These are phyloP conservation scores for Heterodera filipjevi DNA, from an alignment of 2,888 invertebrate species.

Conservation along the genomic window DNA sequence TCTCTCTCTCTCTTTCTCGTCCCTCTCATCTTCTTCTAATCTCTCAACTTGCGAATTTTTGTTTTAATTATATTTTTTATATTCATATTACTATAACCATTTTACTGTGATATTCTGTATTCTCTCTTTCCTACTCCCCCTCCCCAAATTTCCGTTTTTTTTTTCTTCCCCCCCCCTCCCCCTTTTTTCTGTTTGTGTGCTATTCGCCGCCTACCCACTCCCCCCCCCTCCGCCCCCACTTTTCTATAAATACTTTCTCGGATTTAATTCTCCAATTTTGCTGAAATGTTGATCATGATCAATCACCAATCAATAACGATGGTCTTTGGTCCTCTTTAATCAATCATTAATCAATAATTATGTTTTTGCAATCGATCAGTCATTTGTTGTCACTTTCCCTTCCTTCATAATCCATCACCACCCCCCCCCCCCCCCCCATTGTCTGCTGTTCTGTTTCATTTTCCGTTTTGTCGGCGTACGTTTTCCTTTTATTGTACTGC, in stretches of 20 bases:
- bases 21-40: too few relatives aligned
- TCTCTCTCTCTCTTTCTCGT: not conserved
- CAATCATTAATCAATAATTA: too few relatives aligned
- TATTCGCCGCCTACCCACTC: not conserved
- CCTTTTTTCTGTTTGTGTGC: not conserved
- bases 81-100: too few relatives aligned
- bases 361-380: not conserved
- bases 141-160: not conserved
- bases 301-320: not conserved
- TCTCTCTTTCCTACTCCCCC: not conserved
- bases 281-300: too few relatives aligned
- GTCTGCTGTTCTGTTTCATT: not conserved
- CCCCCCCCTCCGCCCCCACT: too few relatives aligned
- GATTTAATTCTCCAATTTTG: not conserved
- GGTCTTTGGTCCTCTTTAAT: not conserved
- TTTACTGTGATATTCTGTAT: not conserved
- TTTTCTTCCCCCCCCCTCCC: not conserved
- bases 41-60: too few relatives aligned
- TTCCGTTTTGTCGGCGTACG: not conserved
- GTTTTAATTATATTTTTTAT: too few relatives aligned
- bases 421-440: not conserved
- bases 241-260: not conserved
- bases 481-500: not conserved
- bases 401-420: not conserved
- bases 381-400: not conserved